Base-by-base conservation (phyloP, 2,797 vertebrate genomes). In the Sebastolobus alascanus region DNA sequence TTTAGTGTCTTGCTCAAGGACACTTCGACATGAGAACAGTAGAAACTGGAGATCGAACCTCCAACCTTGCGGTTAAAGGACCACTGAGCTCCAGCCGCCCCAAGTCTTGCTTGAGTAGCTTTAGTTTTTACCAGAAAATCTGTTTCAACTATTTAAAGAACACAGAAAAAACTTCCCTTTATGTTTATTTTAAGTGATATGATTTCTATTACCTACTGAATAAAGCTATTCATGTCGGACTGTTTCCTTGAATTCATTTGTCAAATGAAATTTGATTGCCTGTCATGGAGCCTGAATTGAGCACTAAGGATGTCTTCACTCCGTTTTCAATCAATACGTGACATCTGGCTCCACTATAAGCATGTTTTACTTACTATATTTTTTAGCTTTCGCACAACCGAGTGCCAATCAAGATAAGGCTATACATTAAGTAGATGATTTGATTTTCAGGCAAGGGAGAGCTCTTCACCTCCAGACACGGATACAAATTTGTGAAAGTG, bases 351-450 rank as follows among this genome's bases (percentile, higher is more conserved):
- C 77, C 79, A 77, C 77, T 58, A 27, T 88, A 67, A 83, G 75
- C 77, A 73, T 85, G 80, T 89, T 87, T 87, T 72, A 91, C 80
- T 82, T 67, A 64, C 73, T 69, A 67, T 78, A 83, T 82, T 84
- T 77, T 79, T 79, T 54, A 64, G 70, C 75, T 84, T 83, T 79
- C 81, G 75, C 76, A 75, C 77, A 87, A 83, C 82, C 81, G 40
- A 87, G 79, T 91, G 89, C 75, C 91, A 93, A 88, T 92, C 88
- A 87, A 64, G 86, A 90, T 89, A 87, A 90, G 77, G 73, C 81
- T 71, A 84, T 84, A 91, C 77, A 91, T 91, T 88, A 88, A 79
- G 82, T 35, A 82, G 84, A 92, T 90, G 82, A 92, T 92, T 91
- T 89, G 80, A 92, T 91, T 91, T 90, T 84, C 77, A 80, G 76